These are phyloP conservation scores for Cryptus viduatorius DNA, from an alignment of 2,888 invertebrate genomes.

Conservation along the genomic window DNA sequence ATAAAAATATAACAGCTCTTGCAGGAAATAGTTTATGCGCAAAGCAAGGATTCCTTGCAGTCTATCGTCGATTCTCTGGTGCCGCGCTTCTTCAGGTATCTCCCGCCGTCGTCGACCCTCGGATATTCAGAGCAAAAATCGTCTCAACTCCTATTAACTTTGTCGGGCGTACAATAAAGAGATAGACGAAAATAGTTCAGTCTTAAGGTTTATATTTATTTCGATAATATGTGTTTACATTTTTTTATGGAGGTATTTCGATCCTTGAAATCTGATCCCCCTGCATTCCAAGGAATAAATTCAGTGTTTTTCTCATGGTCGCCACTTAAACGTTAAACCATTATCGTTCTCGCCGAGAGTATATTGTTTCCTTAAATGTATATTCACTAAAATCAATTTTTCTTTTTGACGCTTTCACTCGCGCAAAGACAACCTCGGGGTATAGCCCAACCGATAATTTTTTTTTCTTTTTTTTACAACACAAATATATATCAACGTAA, in stretches of 20 bases:
- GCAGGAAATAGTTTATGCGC: constrained; percentile 45
- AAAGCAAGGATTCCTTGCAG: constrained; percentile 47
- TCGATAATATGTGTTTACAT: constrained; percentile 83
- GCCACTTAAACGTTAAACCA: constrained; percentile 62
- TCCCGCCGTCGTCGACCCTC: background rate
- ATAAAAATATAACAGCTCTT: constrained; percentile 70
- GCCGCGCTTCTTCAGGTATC: background rate
- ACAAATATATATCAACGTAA: constrained; percentile 35
- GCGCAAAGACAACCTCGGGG: constrained; percentile 30
- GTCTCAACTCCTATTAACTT: background rate
- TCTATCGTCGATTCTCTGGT: constrained; percentile 1
- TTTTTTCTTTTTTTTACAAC: constrained; percentile 7
- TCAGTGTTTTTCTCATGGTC: constrained; percentile 59
- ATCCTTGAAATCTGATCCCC: constrained; percentile 79
- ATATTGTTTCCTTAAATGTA: constrained; percentile 69
- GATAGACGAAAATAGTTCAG: constrained; percentile 71
- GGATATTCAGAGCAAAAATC: background rate
- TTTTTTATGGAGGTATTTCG: constrained; percentile 82
- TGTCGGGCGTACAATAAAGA: background rate
- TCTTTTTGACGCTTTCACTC: constrained; percentile 22
- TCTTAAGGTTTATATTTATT: constrained; percentile 84
- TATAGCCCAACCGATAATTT: constrained; percentile 29
- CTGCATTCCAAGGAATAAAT: constrained; percentile 70
- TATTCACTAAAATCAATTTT: constrained; percentile 69
- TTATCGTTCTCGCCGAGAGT: constrained; percentile 67